These are phyloP conservation scores for Microhierax caerulescens DNA, from an alignment of 2,797 vertebrate genomes.

Conservation along the genomic window DNA sequence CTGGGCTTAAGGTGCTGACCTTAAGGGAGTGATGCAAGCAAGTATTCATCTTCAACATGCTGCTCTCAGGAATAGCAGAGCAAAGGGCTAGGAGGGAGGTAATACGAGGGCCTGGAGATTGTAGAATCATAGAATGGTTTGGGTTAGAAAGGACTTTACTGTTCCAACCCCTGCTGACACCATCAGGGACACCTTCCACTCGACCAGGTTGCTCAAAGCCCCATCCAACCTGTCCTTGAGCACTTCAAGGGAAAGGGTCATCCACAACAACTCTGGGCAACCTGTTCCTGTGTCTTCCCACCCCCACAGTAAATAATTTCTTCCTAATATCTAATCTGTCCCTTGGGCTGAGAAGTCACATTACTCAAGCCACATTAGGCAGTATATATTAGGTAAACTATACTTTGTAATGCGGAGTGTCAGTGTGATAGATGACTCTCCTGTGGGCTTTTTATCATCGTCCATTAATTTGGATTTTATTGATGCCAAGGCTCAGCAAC, in stretches of 20 bases:
- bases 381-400: constrained; percentile 7
- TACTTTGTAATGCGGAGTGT: not conserved
- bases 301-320: no score
- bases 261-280: no score
- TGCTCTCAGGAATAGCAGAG: not conserved
- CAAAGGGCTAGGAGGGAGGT: not conserved
- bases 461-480: constrained; percentile 29
- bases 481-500: not conserved
- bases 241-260: no score
- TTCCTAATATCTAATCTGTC: not conserved
- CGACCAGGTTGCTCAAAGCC: no score
- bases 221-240: no score
- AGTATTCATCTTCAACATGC: not conserved
- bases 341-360: not conserved
- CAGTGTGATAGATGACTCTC: not conserved
- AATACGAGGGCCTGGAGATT: not conserved
- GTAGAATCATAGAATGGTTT: no score
- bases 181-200: no score
- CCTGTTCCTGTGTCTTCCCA: no score
- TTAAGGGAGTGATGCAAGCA: not conserved
- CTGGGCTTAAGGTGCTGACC: constrained; percentile 51
- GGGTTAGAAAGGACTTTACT: no score
- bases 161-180: no score
- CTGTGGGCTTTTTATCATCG: not conserved
- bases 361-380: not conserved